A percentile compares a stretch with the other conserved stretches of the same genome.
Conservation (phyloP, 2,888 invertebrate genomes). For the Helicoverpa assulta region DNA sequence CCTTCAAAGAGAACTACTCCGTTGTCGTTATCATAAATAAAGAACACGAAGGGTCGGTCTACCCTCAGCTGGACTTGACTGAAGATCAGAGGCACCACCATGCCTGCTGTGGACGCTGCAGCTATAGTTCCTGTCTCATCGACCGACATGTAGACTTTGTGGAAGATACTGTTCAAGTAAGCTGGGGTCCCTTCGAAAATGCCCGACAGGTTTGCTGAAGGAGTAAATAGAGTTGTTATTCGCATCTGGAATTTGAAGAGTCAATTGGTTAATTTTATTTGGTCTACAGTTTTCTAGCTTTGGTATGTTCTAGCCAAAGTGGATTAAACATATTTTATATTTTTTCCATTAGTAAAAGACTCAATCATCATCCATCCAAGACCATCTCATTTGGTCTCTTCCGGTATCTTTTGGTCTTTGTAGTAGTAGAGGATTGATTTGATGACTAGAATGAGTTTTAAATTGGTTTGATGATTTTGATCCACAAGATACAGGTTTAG, state of each 20-base stretch:
- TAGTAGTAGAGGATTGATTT: too few relatives aligned
- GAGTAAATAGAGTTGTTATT: conserved; percentile 89
- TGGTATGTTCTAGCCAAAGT: too few relatives aligned
- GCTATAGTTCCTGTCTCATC: conserved; percentile 92
- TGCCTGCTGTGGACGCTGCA: conserved; percentile 90
- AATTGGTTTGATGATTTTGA: too few relatives aligned
- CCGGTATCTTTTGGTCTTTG: too few relatives aligned
- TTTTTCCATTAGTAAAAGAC: too few relatives aligned
- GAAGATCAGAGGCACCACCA: conserved; percentile 91
- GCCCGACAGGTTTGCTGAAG: conserved; percentile 89
- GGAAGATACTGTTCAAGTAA: conserved; percentile 89
- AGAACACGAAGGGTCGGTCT: conserved; percentile 92
- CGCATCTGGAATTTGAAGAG: conserved; percentile 85
- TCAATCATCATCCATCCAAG: too few relatives aligned
- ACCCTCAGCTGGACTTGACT: conserved; percentile 87
- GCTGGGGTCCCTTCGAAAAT: conserved; percentile 83
- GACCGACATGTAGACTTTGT: conserved; percentile 92
- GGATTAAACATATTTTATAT: too few relatives aligned
- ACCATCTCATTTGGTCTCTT: too few relatives aligned
- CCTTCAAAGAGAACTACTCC: conserved; percentile 92
- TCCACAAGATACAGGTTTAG: too few relatives aligned
- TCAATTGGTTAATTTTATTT: too few relatives aligned
- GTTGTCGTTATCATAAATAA: conserved; percentile 90
- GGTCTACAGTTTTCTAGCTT: too few relatives aligned
- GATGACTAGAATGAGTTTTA: too few relatives aligned